phyloP scores from a whole-genome alignment of 2,113 vertebrate species.

The Phalacrocorax brasilianus region DNA sequence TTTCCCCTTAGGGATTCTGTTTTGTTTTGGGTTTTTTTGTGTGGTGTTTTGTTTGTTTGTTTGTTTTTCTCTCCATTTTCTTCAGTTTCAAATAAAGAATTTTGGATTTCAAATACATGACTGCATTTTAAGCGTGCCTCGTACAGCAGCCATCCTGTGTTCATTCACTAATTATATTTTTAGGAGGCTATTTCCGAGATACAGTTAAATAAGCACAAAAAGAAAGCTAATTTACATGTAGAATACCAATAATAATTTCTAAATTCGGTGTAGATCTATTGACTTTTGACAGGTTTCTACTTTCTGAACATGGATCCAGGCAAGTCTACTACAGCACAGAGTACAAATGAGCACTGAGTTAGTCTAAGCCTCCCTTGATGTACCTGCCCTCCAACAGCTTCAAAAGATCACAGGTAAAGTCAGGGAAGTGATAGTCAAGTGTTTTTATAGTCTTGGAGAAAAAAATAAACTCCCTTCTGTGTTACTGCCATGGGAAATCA shows the following conservation, averaged over 20 bases:
- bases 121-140: background rate
- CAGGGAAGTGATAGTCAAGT: background rate
- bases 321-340: background rate
- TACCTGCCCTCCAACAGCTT: background rate
- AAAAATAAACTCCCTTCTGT: background rate
- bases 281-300: slow-evolving; percentile 1
- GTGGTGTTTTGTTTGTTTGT: too few relatives aligned
- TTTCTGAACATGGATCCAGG: background rate
- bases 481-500: background rate
- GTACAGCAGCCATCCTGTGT: background rate
- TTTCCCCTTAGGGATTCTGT: background rate
- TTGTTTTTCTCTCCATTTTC: background rate
- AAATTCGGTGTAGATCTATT: background rate
- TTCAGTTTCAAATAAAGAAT: background rate
- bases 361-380: background rate
- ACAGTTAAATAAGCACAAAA: background rate
- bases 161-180: background rate
- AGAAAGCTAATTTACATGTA: background rate
- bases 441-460: background rate
- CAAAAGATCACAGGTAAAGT: background rate
- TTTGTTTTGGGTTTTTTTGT: too few relatives aligned
- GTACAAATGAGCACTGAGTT: background rate
- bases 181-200: background rate
- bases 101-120: background rate
- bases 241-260: background rate